Evolutionary conservation across 2,888 invertebrate genomes (phyloP), one percentile per base, ranked within the genome.

Genomic region (Acrocera orbiculus): DNA sequence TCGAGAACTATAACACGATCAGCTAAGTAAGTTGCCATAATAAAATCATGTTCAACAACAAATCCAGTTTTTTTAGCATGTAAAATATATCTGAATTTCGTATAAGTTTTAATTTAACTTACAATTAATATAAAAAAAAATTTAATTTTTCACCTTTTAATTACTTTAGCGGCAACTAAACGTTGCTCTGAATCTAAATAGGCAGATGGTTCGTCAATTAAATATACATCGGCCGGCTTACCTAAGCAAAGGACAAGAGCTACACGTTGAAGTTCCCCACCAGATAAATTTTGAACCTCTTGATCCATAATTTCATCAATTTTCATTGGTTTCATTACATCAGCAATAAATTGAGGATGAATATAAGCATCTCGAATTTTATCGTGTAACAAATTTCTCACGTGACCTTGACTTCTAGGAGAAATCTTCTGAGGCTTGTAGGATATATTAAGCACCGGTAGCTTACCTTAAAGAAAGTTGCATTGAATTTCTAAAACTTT

Each of bases 341-440:
- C 98, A 8, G 95, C 90, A 45, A 90, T 79, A 59, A 98, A 98
- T 72, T 81, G 87, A 16, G 98, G 96, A 69, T 98, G 96, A 44
- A 90, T 70, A 54, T 95, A 96, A 13, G 96, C 89, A 64, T 96
- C 96, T 40, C 93, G 72, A 49, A 99, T 95, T 61, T 93, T 93
- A 37, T 96, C 93, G 51, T 95, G 92, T 40, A 98, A 65, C 51
- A 98, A 64, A 52, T 83, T 81, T 29, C 92, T 72, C 4, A 99
- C 98, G 39, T 83, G 71, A 27, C 92, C 90, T 53, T 86, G 82
- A 36, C 86, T 87, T 63, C 92, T 96, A 4, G 98, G 98, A 45
- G 93, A 93, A 58, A 98, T 99, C 63, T 96, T 99, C 67, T 98
- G 98, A 27, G 98, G 98, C 62, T 98, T 98, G 69, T 98, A 99